phyloP scores from a whole-genome alignment of 1,140 invertebrate genomes.

The Anastrepha obliqua region DNA sequence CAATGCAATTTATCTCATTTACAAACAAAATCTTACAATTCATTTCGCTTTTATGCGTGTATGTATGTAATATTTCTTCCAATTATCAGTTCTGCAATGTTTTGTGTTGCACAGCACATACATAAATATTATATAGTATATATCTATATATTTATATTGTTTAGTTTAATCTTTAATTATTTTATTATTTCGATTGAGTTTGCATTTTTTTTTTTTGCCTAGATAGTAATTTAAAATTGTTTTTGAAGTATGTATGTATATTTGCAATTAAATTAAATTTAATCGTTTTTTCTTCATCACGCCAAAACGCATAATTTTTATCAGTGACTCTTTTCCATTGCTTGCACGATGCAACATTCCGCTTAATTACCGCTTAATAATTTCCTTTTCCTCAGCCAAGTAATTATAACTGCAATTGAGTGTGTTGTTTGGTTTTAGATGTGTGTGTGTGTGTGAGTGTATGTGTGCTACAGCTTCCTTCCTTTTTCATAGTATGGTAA shows the following conservation, averaged over 20 bases:
- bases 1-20: not conserved
- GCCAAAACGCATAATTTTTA: too few species aligned
- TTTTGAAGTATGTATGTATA: not conserved
- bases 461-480: not conserved
- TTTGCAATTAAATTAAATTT: not conserved
- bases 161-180: not conserved
- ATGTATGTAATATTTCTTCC: not conserved
- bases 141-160: not conserved
- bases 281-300: not conserved
- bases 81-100: not conserved
- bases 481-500: not conserved
- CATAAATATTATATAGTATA: conserved; percentile 8
- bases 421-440: not conserved
- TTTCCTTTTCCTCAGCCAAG: too few species aligned
- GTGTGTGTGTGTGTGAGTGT: not conserved
- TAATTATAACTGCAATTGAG: too few species aligned
- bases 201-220: not conserved
- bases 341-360: too few species aligned
- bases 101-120: not conserved
- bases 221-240: not conserved
- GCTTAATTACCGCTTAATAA: too few species aligned
- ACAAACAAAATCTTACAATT: not conserved
- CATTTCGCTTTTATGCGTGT: conserved; percentile 1
- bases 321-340: not conserved
- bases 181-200: not conserved